A percentile compares a stretch with the other conserved stretches of the same genome.
Conservation (phyloP, 2,888 invertebrate species). For the Hirtodrosophila confusa region DNA sequence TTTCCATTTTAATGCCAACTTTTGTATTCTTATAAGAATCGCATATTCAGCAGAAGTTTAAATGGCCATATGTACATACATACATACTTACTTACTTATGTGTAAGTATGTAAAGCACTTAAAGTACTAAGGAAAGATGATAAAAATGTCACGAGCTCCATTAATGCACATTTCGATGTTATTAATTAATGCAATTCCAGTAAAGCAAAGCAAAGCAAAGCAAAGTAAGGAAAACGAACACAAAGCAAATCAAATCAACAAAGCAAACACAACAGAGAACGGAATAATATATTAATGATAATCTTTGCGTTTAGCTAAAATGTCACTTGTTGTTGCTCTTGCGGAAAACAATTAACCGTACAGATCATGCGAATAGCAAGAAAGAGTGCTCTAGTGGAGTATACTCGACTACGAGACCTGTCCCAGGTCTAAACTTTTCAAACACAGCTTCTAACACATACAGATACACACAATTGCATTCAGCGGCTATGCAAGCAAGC, state of each 20-base stretch:
- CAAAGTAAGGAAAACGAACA: slow-evolving; percentile 38
- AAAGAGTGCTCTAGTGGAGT: too few relatives aligned
- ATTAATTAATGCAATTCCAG: slow-evolving; percentile 72
- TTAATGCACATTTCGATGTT: slow-evolving; percentile 68
- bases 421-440: too few relatives aligned
- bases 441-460: too few relatives aligned
- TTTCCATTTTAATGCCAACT: not conserved
- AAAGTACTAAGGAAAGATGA: slow-evolving; percentile 52
- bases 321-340: slow-evolving; percentile 36
- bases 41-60: slow-evolving; percentile 39
- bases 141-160: slow-evolving; percentile 73
- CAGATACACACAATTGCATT: too few relatives aligned
- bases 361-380: not conserved
- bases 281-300: slow-evolving; percentile 39
- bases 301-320: slow-evolving; percentile 50
- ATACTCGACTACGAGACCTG: too few relatives aligned
- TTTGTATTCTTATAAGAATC: slow-evolving; percentile 5
- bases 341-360: slow-evolving; percentile 30
- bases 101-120: slow-evolving; percentile 17
- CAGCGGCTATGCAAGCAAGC: too few relatives aligned
- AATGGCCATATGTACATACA: slow-evolving; percentile 14
- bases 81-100: not conserved
- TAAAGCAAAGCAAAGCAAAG: slow-evolving; percentile 40
- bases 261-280: slow-evolving; percentile 26
- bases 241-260: slow-evolving; percentile 41